These are phyloP conservation scores for Nettapus auritus DNA, from an alignment of 2,113 vertebrate species.

Conservation along the genomic window DNA sequence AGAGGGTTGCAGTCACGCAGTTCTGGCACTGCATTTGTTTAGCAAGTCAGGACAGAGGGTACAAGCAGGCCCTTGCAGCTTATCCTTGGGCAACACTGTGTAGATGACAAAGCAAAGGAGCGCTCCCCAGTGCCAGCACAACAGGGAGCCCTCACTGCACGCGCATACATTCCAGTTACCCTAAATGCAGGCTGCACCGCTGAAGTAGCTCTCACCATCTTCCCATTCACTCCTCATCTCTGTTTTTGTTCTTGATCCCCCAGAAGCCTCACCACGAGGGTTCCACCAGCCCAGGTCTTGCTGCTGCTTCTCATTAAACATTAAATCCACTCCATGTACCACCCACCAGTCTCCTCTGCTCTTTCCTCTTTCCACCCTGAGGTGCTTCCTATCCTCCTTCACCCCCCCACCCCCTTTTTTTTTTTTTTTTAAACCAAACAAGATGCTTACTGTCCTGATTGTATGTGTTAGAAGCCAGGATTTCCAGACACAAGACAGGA, in stretches of 20 bases:
- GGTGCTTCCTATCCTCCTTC: background rate
- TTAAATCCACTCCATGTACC: background rate
- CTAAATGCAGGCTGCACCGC: background rate
- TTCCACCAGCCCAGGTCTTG: background rate
- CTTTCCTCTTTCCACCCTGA: background rate
- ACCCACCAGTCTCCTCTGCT: rapidly evolving
- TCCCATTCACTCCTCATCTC: background rate
- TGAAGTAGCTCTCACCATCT: background rate
- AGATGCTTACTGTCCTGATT: background rate
- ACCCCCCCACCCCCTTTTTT: background rate
- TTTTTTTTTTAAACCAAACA: background rate
- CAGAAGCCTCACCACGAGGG: background rate
- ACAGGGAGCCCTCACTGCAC: background rate
- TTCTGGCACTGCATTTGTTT: background rate
- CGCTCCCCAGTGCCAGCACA: rapidly evolving
- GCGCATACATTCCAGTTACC: background rate
- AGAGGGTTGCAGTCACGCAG: background rate
- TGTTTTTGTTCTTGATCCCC: background rate
- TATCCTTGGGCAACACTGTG: background rate
- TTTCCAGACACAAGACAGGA: background rate
- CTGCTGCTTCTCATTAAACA: background rate
- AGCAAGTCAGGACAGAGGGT: background rate
- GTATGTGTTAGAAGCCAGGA: background rate
- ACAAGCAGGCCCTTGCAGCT: background rate
- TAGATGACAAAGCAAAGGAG: background rate